A percentile compares a stretch with the other conserved stretches of the same genome.
These are phyloP conservation scores for Deilephila porcellus DNA, from an alignment of 2,888 invertebrate species.

Conservation along the genomic window DNA sequence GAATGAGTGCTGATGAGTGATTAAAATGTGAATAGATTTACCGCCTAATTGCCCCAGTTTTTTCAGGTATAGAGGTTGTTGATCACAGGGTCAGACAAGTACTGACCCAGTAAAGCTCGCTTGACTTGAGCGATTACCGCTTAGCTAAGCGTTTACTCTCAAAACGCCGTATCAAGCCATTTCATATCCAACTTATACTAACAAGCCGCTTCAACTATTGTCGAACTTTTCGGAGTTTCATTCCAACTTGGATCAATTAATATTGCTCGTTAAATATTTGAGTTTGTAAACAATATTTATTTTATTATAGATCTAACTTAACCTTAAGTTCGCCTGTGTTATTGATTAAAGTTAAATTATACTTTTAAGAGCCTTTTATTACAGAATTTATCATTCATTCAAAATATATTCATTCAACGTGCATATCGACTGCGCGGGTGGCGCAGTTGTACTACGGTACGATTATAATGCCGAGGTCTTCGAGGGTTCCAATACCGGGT, in stretches of 20 bases:
- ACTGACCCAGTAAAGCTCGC: slow-evolving; percentile 6
- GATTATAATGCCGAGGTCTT: no score
- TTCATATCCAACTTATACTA: slow-evolving; percentile 13
- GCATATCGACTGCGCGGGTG: no score
- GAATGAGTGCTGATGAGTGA: no score
- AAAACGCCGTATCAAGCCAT: slow-evolving; percentile 7
- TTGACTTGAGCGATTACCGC: neutral
- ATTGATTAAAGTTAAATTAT: no score
- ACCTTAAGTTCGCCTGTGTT: no score
- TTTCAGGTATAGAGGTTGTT: neutral
- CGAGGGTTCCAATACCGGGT: no score
- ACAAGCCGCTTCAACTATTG: slow-evolving; percentile 19
- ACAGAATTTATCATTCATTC: no score
- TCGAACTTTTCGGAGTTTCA: neutral
- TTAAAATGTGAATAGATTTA: no score
- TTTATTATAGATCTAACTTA: no score
- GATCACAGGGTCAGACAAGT: slow-evolving; percentile 13
- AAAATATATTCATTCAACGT: no score
- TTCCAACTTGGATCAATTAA: slow-evolving; percentile 7
- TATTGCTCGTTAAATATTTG: neutral
- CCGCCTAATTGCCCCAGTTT: neutral
- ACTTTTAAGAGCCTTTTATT: no score
- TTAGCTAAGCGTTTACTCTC: neutral
- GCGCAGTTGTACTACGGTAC: no score
- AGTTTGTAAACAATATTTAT: neutral